phyloP scores from a whole-genome alignment of 30 jellyfish, hydroid and myxozoan genomes.

The Pseudorhiza aurosa region DNA sequence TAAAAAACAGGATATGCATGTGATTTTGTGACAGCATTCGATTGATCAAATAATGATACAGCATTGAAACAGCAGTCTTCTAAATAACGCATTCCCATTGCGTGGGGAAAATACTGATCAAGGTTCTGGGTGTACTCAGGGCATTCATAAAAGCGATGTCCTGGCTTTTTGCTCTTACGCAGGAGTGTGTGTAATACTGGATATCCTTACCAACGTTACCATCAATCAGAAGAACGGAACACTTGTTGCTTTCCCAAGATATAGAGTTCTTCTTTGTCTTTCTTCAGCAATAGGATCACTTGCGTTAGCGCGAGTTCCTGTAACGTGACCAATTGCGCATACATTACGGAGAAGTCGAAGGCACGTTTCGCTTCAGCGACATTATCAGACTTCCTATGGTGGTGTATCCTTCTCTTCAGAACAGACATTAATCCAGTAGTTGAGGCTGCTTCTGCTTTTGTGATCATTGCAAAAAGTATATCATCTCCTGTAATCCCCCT shows the following conservation, averaged over 20 bases:
- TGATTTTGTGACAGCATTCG: too few species aligned
- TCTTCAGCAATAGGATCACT: not conserved
- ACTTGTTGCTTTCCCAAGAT: slow-evolving; percentile 6
- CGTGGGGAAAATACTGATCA: too few species aligned
- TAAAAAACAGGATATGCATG: too few species aligned
- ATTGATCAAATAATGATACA: too few species aligned
- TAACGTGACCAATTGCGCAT: slow-evolving; percentile 10
- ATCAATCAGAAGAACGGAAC: not conserved
- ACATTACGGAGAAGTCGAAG: slow-evolving; percentile 12
- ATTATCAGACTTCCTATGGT: not conserved
- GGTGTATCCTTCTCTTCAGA: not conserved
- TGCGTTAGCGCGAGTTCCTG: not conserved
- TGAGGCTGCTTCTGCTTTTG: not conserved
- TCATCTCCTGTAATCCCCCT: not conserved
- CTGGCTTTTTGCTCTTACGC: not conserved
- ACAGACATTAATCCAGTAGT: not conserved
- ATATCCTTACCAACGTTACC: slow-evolving; percentile 1
- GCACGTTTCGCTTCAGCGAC: slow-evolving; percentile 12
- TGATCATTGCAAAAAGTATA: not conserved
- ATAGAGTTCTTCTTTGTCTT: not conserved
- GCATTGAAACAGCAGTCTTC: too few species aligned
- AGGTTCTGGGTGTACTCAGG: slow-evolving; percentile 20
- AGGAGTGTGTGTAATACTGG: slow-evolving; percentile 5
- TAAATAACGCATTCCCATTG: too few species aligned
- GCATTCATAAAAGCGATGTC: not conserved